Conservation (phyloP, 2,113 vertebrate species). For the Psittacara wagleri region DNA sequence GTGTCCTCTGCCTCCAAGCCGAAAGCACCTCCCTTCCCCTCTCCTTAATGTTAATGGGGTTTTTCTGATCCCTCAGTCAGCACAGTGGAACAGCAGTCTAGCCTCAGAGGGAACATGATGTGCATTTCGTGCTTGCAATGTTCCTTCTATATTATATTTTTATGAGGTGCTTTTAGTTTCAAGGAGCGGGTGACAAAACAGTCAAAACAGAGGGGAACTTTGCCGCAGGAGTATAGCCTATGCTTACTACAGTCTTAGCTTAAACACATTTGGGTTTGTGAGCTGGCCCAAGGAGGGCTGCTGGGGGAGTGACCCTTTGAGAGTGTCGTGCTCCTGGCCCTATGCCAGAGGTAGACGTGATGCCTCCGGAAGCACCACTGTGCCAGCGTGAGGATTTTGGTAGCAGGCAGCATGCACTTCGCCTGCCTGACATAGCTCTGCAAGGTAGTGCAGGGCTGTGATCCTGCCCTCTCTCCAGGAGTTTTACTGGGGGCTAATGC, state of each 20-base stretch:
- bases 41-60: not conserved
- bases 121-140: not conserved
- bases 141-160: not conserved
- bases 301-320: not conserved
- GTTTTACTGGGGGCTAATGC: not conserved
- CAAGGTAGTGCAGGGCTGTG: not conserved
- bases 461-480: not conserved
- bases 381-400: not conserved
- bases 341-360: rapidly evolving
- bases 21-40: not conserved
- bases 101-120: not conserved
- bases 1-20: not conserved
- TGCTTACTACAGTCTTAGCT: not conserved
- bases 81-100: not conserved
- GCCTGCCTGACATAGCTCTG: not conserved
- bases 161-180: not conserved
- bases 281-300: not conserved
- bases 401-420: not conserved
- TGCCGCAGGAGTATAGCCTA: not conserved
- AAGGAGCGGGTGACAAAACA: not conserved
- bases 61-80: not conserved
- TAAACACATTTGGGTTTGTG: not conserved
- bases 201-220: not conserved
- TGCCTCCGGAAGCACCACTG: rapidly evolving
- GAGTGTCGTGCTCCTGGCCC: not conserved